Evolutionary conservation across 2,113 vertebrate genomes (phyloP).

Genomic region (Carettochelys insculpta): DNA sequence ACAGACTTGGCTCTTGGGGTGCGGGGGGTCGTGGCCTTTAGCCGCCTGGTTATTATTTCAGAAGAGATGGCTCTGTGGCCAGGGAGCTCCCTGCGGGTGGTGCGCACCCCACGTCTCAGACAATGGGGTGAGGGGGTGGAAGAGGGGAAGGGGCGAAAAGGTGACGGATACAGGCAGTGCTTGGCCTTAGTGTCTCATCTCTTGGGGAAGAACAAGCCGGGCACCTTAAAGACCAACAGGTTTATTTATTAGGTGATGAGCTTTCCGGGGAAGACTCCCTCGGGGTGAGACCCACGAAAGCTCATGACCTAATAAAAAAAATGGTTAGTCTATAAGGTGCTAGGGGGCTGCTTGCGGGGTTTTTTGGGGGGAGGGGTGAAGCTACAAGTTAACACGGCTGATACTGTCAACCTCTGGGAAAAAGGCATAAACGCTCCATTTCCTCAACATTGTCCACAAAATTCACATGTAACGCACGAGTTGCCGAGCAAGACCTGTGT

Average conservation of each 20-base stretch:
- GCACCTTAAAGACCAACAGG: too few species aligned
- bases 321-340: too few species aligned
- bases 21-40: conserved; percentile 62
- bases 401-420: rapidly evolving
- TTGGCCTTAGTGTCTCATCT: neutral
- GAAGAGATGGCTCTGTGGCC: conserved; percentile 24
- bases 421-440: neutral
- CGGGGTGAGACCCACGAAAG: too few species aligned
- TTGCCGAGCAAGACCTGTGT: conserved; percentile 26
- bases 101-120: neutral
- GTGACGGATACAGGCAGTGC: neutral
- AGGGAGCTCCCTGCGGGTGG: conserved; percentile 47
- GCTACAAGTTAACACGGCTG: too few species aligned
- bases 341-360: too few species aligned
- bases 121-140: neutral
- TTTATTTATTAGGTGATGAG: too few species aligned
- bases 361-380: too few species aligned
- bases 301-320: too few species aligned
- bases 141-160: conserved; percentile 45
- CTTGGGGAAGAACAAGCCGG: too few species aligned
- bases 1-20: conserved; percentile 12
- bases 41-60: conserved; percentile 64
- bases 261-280: too few species aligned
- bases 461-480: conserved; percentile 29
- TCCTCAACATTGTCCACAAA: conserved; percentile 58